A percentile compares a stretch with the other conserved stretches of the same genome.
These are phyloP conservation scores for Epinephelus lanceolatus DNA, from an alignment of 2,113 vertebrate genomes.

Conservation along the genomic window DNA sequence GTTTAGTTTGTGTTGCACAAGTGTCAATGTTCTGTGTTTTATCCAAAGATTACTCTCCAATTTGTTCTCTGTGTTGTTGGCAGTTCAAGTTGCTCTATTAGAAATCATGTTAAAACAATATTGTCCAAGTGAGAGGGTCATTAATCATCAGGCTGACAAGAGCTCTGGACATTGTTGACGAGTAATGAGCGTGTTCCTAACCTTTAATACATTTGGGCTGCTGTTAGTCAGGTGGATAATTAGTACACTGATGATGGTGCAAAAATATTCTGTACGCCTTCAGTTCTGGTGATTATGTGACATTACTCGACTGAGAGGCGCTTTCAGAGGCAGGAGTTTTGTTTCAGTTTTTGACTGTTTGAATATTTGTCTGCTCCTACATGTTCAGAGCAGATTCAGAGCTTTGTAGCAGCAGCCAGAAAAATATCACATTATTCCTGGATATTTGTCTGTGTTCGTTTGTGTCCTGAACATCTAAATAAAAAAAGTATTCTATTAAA, in stretches of 20 bases:
- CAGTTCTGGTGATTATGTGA: conserved; percentile 61
- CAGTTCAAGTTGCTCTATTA: conserved; percentile 66
- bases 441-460: not conserved
- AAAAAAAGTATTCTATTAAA: not conserved
- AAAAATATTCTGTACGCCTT: conserved; percentile 39
- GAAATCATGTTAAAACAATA: conserved; percentile 78
- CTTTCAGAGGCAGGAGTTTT: conserved; percentile 26
- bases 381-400: conserved; percentile 13
- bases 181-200: conserved; percentile 75
- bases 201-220: conserved; percentile 70
- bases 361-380: not conserved
- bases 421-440: not conserved
- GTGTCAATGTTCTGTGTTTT: conserved; percentile 65
- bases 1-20: conserved; percentile 42
- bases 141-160: conserved; percentile 81
- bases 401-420: not conserved
- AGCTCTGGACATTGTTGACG: conserved; percentile 78
- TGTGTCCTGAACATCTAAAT: not conserved
- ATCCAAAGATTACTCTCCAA: conserved; percentile 49
- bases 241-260: conserved; percentile 39
- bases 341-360: conserved; percentile 48
- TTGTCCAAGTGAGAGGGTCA: conserved; percentile 65
- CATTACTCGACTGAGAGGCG: conserved; percentile 32
- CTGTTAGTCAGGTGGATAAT: conserved; percentile 69
- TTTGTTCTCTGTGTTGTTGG: conserved; percentile 57